phyloP scores from a whole-genome alignment of 2,113 vertebrate genomes.

The Phaethornis superciliosus region DNA sequence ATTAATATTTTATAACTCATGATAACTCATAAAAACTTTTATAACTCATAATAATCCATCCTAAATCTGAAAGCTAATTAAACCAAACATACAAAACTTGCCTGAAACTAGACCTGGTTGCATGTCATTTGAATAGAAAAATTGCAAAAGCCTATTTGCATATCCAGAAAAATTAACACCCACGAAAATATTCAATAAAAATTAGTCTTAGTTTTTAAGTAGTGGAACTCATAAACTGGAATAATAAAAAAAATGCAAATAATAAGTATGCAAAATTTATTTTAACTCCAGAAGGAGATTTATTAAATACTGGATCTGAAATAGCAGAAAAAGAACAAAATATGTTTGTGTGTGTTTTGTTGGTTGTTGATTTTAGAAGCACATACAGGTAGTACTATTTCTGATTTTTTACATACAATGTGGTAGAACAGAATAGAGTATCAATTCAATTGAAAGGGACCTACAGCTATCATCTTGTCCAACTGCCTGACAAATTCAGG shows the following conservation, averaged over 20 bases:
- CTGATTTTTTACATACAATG: neutral
- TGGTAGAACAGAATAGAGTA: neutral
- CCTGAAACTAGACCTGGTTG: neutral
- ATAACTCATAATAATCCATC: neutral
- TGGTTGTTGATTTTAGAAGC: neutral
- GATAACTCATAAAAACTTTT: too few relatives aligned
- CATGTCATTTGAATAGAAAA: constrained; percentile 20
- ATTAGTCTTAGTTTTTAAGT: neutral
- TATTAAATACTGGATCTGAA: neutral
- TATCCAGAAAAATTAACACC: neutral
- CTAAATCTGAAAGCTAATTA: constrained; percentile 33
- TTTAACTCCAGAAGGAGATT: neutral
- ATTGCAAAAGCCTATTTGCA: neutral
- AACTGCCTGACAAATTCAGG: neutral
- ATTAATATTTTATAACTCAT: neutral
- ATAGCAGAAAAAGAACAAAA: neutral
- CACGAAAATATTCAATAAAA: neutral
- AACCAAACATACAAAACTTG: neutral
- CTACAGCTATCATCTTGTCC: neutral
- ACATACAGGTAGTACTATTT: rapidly evolving
- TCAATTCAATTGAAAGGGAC: neutral
- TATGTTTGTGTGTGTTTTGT: neutral
- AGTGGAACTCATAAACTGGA: neutral
- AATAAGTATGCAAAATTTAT: neutral
- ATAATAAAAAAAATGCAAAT: neutral